Evolutionary conservation across 2,888 invertebrate species (phyloP).

Genomic region (Dasysyrphus albostriatus): DNA sequence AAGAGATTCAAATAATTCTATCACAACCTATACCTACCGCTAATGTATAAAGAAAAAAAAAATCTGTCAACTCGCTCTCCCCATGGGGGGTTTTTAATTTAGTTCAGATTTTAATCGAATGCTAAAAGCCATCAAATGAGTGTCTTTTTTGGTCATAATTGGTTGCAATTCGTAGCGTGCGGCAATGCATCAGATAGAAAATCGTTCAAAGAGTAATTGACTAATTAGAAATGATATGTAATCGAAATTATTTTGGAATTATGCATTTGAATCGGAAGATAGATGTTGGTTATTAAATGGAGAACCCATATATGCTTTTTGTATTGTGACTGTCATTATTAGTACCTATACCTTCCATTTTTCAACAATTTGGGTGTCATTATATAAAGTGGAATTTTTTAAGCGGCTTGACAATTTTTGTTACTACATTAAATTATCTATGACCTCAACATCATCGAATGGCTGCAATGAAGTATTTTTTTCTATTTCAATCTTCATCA

Average conservation of each 20-base stretch:
- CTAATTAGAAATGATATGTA: not conserved
- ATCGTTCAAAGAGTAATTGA: not conserved
- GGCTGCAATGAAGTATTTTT: not conserved
- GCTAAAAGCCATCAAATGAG: not conserved
- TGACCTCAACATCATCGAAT: too few relatives aligned
- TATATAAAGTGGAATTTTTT: too few relatives aligned
- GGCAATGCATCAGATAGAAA: not conserved
- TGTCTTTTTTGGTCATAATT: slow-evolving; percentile 2
- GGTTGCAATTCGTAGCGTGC: not conserved
- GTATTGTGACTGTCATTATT: too few relatives aligned
- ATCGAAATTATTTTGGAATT: not conserved
- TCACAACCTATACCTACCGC: not conserved
- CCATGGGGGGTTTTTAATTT: not conserved
- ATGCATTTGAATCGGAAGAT: not conserved
- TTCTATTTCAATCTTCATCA: not conserved
- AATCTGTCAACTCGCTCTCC: not conserved
- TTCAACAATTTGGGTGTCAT: too few relatives aligned
- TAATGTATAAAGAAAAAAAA: not conserved
- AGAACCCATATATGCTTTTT: not conserved
- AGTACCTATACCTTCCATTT: too few relatives aligned
- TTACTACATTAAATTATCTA: too few relatives aligned
- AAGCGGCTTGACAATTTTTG: too few relatives aligned
- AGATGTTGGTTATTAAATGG: not conserved
- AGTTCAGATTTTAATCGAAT: slow-evolving; percentile 20
- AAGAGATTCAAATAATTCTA: slow-evolving; percentile 10